Percentiles rank a stretch among this genome's conserved stretches.
Evolutionary conservation across 1,140 invertebrate genomes (phyloP).

Genomic region (Elysia chlorotica): DNA sequence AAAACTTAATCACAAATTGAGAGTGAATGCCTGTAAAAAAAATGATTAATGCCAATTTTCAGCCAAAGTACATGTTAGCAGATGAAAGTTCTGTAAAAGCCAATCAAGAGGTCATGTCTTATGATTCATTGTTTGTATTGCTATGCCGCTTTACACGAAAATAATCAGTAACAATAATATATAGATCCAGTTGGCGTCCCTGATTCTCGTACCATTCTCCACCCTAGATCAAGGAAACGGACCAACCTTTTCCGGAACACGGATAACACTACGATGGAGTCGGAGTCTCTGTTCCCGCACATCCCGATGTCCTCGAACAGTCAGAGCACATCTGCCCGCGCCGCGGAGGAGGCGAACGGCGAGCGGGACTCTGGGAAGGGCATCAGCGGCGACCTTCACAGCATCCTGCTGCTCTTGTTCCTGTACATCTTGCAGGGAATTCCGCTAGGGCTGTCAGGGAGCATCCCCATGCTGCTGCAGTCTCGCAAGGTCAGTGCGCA

Average conservation of each 20-base stretch:
- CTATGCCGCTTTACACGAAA: no score
- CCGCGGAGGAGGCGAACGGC: neutral
- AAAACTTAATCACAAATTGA: no score
- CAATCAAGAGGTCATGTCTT: no score
- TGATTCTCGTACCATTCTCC: no score
- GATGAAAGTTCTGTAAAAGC: no score
- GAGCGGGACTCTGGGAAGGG: neutral
- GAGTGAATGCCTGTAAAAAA: neutral
- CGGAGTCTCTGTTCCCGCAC: conserved; percentile 30
- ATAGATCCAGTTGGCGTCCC: no score
- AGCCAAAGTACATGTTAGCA: no score
- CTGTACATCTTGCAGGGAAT: conserved; percentile 92
- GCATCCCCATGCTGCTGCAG: conserved; percentile 94
- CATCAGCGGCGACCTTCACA: conserved; percentile 48
- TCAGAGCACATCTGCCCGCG: neutral
- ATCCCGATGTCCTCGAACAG: conserved; percentile 32
- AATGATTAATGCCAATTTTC: no score
- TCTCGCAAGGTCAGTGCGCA: conserved; percentile 71
- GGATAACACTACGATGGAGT: no score
- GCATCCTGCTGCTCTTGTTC: conserved; percentile 84
- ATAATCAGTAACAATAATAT: no score
- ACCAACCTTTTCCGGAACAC: no score
- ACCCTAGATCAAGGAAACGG: conserved; percentile 25
- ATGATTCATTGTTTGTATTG: no score
- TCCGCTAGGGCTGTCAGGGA: conserved; percentile 88